Percentiles rank a stretch among this genome's conserved stretches.
Evolutionary conservation across 2,797 vertebrate genomes (phyloP).

Genomic region (Sebastes jordani): DNA sequence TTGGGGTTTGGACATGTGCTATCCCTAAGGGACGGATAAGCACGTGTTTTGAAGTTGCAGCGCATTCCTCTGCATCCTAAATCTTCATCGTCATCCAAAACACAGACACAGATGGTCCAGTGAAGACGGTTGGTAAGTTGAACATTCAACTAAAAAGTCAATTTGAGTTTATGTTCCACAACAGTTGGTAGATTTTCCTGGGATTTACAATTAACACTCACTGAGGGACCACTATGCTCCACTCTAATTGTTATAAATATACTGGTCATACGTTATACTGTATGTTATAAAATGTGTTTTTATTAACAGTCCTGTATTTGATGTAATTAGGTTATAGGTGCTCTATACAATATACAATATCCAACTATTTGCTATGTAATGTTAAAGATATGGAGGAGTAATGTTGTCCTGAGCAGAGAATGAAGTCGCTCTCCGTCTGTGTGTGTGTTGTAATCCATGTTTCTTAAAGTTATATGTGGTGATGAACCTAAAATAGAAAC

Average conservation of each 20-base stretch:
- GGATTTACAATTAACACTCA: constrained; percentile 4
- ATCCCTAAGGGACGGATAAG: constrained; percentile 59
- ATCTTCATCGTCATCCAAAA: constrained; percentile 39
- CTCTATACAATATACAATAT: too few relatives aligned
- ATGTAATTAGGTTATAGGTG: not conserved
- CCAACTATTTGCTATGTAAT: too few relatives aligned
- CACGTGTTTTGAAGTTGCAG: constrained; percentile 70
- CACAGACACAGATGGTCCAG: constrained; percentile 52
- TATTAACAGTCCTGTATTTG: not conserved
- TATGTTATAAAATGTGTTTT: not conserved
- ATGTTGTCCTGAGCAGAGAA: too few relatives aligned
- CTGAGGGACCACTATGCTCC: not conserved
- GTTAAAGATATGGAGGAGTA: too few relatives aligned
- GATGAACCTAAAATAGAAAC: not conserved
- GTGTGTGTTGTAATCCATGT: too few relatives aligned
- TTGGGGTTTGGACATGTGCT: constrained; percentile 74
- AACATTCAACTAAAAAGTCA: constrained; percentile 25
- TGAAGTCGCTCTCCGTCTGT: too few relatives aligned
- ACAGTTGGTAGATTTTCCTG: constrained; percentile 19
- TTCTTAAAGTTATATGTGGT: constrained; percentile 5
- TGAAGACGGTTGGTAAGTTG: constrained; percentile 18
- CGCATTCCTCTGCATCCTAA: constrained; percentile 35
- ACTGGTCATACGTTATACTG: not conserved
- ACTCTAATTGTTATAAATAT: not conserved
- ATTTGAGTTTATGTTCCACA: constrained; percentile 32